Base-by-base conservation (phyloP, 2,888 invertebrate species). In the Rhopalosiphum nymphaeae region DNA sequence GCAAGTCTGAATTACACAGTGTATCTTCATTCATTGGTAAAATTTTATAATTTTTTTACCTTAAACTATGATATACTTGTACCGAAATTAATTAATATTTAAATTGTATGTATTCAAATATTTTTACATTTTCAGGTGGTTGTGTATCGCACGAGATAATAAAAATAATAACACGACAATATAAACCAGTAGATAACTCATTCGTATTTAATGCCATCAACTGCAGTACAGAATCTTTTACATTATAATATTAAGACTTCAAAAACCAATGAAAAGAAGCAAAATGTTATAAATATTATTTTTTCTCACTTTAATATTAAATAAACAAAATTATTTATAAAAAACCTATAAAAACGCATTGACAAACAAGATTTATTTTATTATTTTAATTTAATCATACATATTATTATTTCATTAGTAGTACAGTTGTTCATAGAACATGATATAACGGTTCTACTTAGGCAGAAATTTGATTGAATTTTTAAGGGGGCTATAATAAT, bases 131-230 rank as follows among this genome's bases (percentile, higher is more conserved):
- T 95, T 94, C 96, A 96, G 98, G 98, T 95, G 99, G 99, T 9
- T 98, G 98, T 96, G 98, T 98, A 53, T 99, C 99, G 16, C 99
- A 99, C 95, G 99, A 99, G 96, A 97, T 97, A 10, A 98, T 99
- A 95, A 99, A 99, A 96, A 96, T 99, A 94, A 97, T 99, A 94
- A 99, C 99, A 5, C 97, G 97, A 95, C 99, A 99, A 96, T 99
- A 99, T 96, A 98, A 98, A 95, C 99, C 99, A 78, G 97, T 99
- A 94, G 97, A 99, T 96, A 99, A 99, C 96, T 98, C 98, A 0
- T 98, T 98, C 96, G 97, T 99, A 95, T 99, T 99, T 96, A 99
- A 99, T 96, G 99, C 98, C 91, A 98, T 98, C 95, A 98, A 98
- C 94, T 98, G 98, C 93, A 98, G 97, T 95, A 98, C 98, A 93